Evolutionary conservation across 2,888 invertebrate genomes (phyloP).

Genomic region (Tenthredo livida): DNA sequence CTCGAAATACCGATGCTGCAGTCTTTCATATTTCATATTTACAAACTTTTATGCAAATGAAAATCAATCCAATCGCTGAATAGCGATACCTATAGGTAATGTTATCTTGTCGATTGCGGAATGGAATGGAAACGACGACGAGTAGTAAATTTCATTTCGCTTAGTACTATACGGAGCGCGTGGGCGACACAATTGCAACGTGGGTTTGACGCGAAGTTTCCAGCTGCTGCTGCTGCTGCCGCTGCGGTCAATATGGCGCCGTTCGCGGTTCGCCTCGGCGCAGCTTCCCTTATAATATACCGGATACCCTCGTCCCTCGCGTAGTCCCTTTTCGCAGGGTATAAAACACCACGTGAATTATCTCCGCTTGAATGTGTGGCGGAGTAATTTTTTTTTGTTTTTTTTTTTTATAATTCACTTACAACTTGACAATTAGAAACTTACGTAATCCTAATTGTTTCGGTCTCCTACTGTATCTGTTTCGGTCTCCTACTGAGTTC

Average conservation of each 20-base stretch:
- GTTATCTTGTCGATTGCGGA: constrained; percentile 4
- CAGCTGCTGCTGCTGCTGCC: too few relatives aligned
- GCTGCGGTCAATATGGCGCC: constrained; percentile 36
- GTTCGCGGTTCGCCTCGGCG: constrained; percentile 21
- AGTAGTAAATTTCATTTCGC: not conserved
- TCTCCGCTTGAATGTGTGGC: not conserved
- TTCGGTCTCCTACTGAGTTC: too few relatives aligned
- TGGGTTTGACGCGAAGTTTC: constrained; percentile 27
- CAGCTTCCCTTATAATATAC: not conserved
- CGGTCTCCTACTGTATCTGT: too few relatives aligned
- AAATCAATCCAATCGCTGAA: too few relatives aligned
- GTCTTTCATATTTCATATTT: too few relatives aligned
- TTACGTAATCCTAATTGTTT: too few relatives aligned
- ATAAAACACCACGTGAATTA: not conserved
- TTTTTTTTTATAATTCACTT: too few relatives aligned
- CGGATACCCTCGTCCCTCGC: constrained; percentile 27
- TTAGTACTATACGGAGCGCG: constrained; percentile 4
- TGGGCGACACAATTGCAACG: constrained; percentile 34
- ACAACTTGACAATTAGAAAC: too few relatives aligned
- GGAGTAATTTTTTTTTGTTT: not conserved
- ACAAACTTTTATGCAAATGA: too few relatives aligned
- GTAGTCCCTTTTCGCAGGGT: not conserved
- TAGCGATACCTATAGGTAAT: too few relatives aligned
- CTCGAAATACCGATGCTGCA: too few relatives aligned
- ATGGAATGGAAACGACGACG: not conserved